Evolutionary conservation across 2,113 vertebrate genomes (phyloP).

Genomic region (Sphyrna mokarran): DNA sequence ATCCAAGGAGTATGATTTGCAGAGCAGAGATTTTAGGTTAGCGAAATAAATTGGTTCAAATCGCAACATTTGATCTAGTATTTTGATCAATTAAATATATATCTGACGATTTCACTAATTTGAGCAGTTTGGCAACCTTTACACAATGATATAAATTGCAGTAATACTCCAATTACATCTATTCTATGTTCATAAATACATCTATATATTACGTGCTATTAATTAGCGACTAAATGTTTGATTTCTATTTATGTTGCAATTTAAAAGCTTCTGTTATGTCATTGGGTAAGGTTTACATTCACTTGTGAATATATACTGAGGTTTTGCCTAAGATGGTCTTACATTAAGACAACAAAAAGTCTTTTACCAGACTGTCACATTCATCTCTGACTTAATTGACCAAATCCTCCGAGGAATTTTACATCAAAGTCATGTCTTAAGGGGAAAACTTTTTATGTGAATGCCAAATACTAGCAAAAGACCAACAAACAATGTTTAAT

Average conservation of each 20-base stretch:
- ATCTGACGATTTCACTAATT: neutral
- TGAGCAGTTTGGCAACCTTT: neutral
- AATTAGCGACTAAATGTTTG: slow-evolving; percentile 16
- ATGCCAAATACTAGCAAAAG: neutral
- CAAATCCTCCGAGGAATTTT: neutral
- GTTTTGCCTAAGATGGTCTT: neutral
- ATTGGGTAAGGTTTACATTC: neutral
- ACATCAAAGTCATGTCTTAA: neutral
- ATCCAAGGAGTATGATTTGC: neutral
- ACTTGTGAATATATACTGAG: neutral
- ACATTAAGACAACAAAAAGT: neutral
- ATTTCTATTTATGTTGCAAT: neutral
- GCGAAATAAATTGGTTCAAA: slow-evolving; percentile 6
- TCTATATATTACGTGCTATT: neutral
- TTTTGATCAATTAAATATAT: neutral
- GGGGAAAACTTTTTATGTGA: neutral
- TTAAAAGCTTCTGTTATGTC: neutral
- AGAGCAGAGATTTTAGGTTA: neutral
- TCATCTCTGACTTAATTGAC: neutral
- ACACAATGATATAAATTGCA: neutral
- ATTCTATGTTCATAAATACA: neutral
- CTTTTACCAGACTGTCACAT: neutral
- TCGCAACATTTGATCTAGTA: neutral
- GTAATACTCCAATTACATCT: neutral
- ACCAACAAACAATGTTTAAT: neutral